Evolutionary conservation across 2,888 invertebrate species (phyloP).

Genomic region (Gari tellinella): DNA sequence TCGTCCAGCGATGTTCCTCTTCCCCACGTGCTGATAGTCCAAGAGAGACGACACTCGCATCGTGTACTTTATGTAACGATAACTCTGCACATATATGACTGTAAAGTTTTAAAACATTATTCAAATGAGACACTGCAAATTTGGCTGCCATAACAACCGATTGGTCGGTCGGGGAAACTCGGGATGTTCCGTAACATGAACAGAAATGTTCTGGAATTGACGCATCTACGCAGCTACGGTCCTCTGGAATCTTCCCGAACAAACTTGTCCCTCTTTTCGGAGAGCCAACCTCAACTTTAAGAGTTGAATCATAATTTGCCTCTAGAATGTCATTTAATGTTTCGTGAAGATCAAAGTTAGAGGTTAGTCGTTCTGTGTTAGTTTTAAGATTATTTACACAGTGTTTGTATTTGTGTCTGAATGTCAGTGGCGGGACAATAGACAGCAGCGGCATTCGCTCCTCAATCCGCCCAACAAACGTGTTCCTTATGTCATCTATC

Average conservation of each 20-base stretch:
- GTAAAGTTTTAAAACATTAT: constrained; percentile 44
- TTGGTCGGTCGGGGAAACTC: constrained; percentile 86
- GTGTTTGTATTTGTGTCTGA: constrained; percentile 87
- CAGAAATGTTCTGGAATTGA: constrained; percentile 98
- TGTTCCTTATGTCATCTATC: constrained; percentile 92
- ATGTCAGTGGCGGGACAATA: constrained; percentile 90
- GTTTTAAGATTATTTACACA: constrained; percentile 87
- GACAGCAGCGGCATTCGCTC: constrained; percentile 95
- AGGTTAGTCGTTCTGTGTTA: constrained; percentile 90
- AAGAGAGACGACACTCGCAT: constrained; percentile 42
- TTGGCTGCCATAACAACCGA: constrained; percentile 86
- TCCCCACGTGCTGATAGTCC: constrained; percentile 49
- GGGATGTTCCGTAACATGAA: constrained; percentile 93
- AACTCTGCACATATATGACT: constrained; percentile 88
- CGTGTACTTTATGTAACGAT: constrained; percentile 73
- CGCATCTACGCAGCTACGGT: constrained; percentile 93
- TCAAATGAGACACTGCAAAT: constrained; percentile 71
- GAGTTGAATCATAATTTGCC: constrained; percentile 23
- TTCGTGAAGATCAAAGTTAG: constrained; percentile 95
- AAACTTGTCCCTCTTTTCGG: constrained; percentile 80
- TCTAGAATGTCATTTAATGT: constrained; percentile 89
- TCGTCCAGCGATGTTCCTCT: constrained; percentile 53
- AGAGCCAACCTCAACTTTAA: neutral
- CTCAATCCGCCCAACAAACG: constrained; percentile 96
- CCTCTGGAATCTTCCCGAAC: constrained; percentile 85